A percentile compares a stretch with the other conserved stretches of the same genome.
Conservation (phyloP, 2,797 vertebrate genomes). For the Hyperoplus immaculatus region DNA sequence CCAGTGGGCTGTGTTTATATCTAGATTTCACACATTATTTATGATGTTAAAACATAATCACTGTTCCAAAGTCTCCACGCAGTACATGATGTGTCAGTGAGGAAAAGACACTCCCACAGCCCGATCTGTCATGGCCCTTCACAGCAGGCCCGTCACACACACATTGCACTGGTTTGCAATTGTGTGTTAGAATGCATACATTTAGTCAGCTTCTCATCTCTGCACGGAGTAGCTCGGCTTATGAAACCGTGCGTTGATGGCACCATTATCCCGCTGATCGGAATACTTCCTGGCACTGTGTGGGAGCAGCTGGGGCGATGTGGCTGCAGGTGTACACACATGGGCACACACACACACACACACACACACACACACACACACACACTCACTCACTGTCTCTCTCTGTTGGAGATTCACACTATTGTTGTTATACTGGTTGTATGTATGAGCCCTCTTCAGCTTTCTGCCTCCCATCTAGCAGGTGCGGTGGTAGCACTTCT, state of each 20-base stretch:
- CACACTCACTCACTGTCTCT: conserved; percentile 17
- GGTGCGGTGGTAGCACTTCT: conserved; percentile 79
- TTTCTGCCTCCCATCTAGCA: conserved; percentile 73
- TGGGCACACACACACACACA: conserved; percentile 24
- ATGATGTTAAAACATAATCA: conserved; percentile 48
- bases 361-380: conserved; percentile 4
- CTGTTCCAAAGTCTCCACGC: conserved; percentile 43
- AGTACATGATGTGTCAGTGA: conserved; percentile 42
- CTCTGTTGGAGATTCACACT: conserved; percentile 54
- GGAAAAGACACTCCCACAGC: conserved; percentile 38
- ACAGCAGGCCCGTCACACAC: conserved; percentile 32
- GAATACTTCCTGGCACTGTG: conserved; percentile 72
- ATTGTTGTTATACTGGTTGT: conserved; percentile 62
- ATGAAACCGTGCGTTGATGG: conserved; percentile 68
- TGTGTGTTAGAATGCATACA: conserved; percentile 62
- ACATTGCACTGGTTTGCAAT: conserved; percentile 25
- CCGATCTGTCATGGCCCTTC: conserved; percentile 56
- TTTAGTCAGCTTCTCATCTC: conserved; percentile 58
- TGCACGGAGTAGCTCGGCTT: conserved; percentile 46
- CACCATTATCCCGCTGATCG: conserved; percentile 77
- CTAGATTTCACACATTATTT: conserved; percentile 54
- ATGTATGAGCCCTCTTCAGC: conserved; percentile 68
- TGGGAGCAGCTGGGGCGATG: conserved; percentile 75
- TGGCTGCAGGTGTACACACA: conserved; percentile 60
- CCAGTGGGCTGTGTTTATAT: conserved; percentile 41